Evolutionary conservation across 53 echinoderm and acorn worm species (phyloP), one percentile per base, ranked within the genome.

Genomic region (Patiria pectinifera): DNA sequence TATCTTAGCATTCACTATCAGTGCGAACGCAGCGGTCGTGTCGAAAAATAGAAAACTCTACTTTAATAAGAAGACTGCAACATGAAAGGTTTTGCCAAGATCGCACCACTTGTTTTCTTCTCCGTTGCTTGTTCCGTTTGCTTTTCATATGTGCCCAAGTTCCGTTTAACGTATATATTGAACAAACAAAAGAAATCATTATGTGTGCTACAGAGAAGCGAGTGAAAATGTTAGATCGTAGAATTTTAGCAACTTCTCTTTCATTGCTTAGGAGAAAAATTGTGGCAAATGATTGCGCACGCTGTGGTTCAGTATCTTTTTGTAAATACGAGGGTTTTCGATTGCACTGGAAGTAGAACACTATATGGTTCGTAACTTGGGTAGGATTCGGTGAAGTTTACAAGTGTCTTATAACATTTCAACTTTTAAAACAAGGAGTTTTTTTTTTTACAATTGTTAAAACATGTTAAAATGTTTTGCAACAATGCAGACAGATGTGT

Each of bases 121-220:
- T 45, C 44, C 44, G 45, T 78, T 35, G 35, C 18, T 46, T 78
- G 44, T 45, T 45, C 3, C 11, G 45, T 78, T 18, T 78, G 12
- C 13, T 45, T 78, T 78, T 46, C 79, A 78, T 78, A 78, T 45
- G 13, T 23, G 6, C 9, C 35, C 25, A 25, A 76, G 3, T 76
- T 24, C 5, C 25, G 45, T 15, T 45, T 78, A n/a, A 11, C 6
- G 25, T 78, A 45, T 45, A 11, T 78, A 45, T 78, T 78, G 79
- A 45, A 46, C 45, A 78, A 78, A 78, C 5, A 78, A 3, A 25
- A 78, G 8, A 78, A 3, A 25, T n/a, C 11, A 23, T 78, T 45
- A 78, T 78, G 79, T 78, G 79, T 78, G 79, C 79, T 78, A 78
- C 46, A 78, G 14, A 77, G 43, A 77, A 44, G 6, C 77, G 26